Base-by-base conservation (phyloP, 2,888 invertebrate species). In the Thymelicus lineola region DNA sequence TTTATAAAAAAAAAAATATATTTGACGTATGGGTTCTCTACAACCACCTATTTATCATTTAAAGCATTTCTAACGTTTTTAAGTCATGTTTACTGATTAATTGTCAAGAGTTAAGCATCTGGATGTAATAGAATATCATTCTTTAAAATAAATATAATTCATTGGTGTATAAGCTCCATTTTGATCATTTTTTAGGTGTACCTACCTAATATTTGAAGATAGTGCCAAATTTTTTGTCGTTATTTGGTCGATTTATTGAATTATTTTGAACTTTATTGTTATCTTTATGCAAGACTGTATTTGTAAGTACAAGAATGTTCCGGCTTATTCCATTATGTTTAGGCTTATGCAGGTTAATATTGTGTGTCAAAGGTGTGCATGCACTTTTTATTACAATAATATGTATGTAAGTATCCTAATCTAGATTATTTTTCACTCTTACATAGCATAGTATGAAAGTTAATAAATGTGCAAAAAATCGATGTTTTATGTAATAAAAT, bases 401-500 rank as follows among this genome's bases (percentile, higher is more conserved):
- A 10, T 6, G 36, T 50, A 48, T 50, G 50, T 50, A 50, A 50
- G 17, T 38, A 38, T 2, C 12, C 12, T 12, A 28, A 55, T 28
- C 50, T 14, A 55, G 28, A 12, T 55, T 55, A 55, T 55, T 28
- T 55, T 55, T 55, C 7, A 15, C 17, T 35, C 28, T 7, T 36
- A 57, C n/a, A n/a, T n/a, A 0, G 57, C 57, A 57, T 36, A 57
- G n/a, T 57, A 57, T 36, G n/a, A 36, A 20, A 36, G 36, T 57
- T 57, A n/a, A 57, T 57, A 36, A 57, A 57, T 57, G 57, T 36
- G 36, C 36, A 4, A 35, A n/a, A 0, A 35, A n/a, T 36, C 36
- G 35, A 57, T 35, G 28, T 57, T n/a, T 35, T 57, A 36, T 36
- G 35, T 1, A 53, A 53, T 57, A 36, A 57, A 57, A 57, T 57